Evolutionary conservation across 2,888 invertebrate species (phyloP), one percentile per base, ranked within the genome.

Genomic region (Oscheius sp.): DNA sequence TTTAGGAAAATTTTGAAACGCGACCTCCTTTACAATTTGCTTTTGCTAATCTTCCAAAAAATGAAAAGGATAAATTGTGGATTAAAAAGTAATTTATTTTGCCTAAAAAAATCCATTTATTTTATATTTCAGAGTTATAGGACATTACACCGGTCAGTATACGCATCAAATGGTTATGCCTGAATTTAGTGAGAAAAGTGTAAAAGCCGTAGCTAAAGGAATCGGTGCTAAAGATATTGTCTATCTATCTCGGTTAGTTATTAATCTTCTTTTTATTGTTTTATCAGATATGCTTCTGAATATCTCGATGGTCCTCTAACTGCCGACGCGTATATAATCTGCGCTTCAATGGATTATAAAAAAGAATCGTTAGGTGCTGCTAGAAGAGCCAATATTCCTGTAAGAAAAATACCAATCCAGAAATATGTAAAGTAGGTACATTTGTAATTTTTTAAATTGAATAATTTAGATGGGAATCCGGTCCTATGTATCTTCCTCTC

Each of bases 301-400:
- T 74, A 82, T 29, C 76, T 86, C 25, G 84, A 85, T 59, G 86
- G 86, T 2, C 86, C 86, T 9, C 77, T 86, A 13, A 73, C 35
- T 0, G 79, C 80, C 21, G 82, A 84, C 52, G 79, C 79, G 25
- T 82, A 78, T 64, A 74, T 69, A 16, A 23, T 85, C 9, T 78
- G 79, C 18, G 76, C 82, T n/a, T 69, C 85, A 21, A 80, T 76
- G 73, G 84, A 82, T 69, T 6, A 18, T 2, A 58, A 81, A 21
- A 72, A 77, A 29, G 78, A 81, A 25, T 76, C 84, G 23, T 46
- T 85, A 16, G 76, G 80, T 45, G 83, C 82, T 0, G 81, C 82
- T 0, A 73, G 81, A 7, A 72, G 73, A 46, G 73, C 75, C 2
- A 55, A 69, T 6, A 78, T 84, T 69, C 80, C 75, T 0, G 76